These are phyloP conservation scores for Unio pictorum DNA, from an alignment of 2,888 invertebrate genomes.

Conservation along the genomic window DNA sequence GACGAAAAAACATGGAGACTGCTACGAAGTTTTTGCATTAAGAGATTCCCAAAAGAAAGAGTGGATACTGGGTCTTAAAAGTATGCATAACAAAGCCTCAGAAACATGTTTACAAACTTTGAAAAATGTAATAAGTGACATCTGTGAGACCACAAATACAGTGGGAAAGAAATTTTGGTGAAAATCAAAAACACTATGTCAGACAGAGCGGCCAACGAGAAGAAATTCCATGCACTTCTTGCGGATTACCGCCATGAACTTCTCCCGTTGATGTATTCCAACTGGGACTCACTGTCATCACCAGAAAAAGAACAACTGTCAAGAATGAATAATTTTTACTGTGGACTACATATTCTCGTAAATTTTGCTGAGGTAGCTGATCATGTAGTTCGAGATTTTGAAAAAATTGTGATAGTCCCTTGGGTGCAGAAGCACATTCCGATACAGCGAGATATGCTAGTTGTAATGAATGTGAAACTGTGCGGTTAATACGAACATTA, in stretches of 20 bases:
- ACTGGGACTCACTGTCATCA: constrained; percentile 13
- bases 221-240: constrained; percentile 15
- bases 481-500: constrained; percentile 12
- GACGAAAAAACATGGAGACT: constrained; percentile 14
- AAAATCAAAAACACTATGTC: constrained; percentile 24
- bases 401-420: constrained; percentile 1
- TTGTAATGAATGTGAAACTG: constrained; percentile 7
- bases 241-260: constrained; percentile 14
- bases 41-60: constrained; percentile 14
- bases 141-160: constrained; percentile 8
- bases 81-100: constrained; percentile 13
- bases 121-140: constrained; percentile 10
- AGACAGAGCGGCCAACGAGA: constrained; percentile 18
- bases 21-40: constrained; percentile 17
- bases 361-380: constrained; percentile 22
- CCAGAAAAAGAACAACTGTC: too few relatives aligned
- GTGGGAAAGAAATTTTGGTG: constrained; percentile 7
- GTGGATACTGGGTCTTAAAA: constrained; percentile 15
- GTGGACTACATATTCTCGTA: constrained; percentile 19
- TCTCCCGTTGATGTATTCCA: constrained; percentile 8
- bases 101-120: constrained; percentile 10
- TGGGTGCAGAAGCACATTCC: constrained; percentile 11
- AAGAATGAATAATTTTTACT: constrained; percentile 20
- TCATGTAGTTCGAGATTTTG: constrained; percentile 11
- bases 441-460: constrained; percentile 3